Evolutionary conservation across 1,140 invertebrate species (phyloP).

Genomic region (Dermatophagoides farinae): DNA sequence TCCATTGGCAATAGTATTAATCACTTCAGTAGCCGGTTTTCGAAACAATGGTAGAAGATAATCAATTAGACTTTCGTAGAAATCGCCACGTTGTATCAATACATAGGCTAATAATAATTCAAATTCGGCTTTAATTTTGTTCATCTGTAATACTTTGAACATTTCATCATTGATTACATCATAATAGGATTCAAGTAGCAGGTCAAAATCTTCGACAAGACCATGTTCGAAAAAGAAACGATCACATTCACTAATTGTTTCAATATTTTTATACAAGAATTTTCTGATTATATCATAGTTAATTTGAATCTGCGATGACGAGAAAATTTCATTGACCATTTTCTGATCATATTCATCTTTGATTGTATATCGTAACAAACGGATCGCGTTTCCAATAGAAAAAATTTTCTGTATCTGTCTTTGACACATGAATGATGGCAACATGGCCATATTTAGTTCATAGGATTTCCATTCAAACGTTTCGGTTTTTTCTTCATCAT

Average conservation of each 20-base stretch:
- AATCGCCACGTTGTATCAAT: background rate
- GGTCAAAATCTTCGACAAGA: constrained; percentile 1
- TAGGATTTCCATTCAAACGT: background rate
- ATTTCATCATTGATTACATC: constrained; percentile 9
- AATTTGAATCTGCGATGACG: background rate
- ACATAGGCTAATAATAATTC: background rate
- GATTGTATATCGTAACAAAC: constrained; percentile 1
- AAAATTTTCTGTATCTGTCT: background rate
- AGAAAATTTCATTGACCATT: background rate
- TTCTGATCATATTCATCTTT: background rate
- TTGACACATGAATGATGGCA: background rate
- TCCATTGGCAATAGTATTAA: background rate
- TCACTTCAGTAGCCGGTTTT: background rate
- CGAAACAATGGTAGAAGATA: constrained; percentile 3
- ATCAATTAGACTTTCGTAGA: background rate
- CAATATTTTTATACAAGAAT: constrained; percentile 2
- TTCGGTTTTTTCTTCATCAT: background rate
- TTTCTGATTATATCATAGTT: background rate
- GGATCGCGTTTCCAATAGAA: background rate
- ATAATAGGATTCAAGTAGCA: background rate
- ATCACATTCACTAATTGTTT: background rate
- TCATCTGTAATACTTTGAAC: background rate
- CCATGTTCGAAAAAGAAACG: constrained; percentile 3
- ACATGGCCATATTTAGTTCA: background rate
- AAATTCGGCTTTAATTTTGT: background rate